A percentile compares a stretch with the other conserved stretches of the same genome.
These are phyloP conservation scores for Caenorhabditis macrosperma DNA, from an alignment of 2,888 invertebrate species.

Conservation along the genomic window DNA sequence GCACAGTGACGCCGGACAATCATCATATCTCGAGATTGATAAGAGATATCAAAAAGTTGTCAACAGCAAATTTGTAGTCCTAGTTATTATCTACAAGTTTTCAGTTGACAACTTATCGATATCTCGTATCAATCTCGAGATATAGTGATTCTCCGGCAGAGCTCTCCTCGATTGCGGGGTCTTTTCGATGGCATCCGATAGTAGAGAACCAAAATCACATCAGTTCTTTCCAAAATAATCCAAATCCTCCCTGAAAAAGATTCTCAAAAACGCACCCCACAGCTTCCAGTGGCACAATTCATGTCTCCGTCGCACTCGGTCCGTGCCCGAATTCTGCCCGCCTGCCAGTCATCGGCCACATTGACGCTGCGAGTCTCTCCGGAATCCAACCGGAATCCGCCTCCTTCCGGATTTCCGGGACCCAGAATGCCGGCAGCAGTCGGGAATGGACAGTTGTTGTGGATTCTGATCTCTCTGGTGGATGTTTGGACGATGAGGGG, in stretches of 20 bases:
- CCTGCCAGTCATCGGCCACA: conserved; percentile 67
- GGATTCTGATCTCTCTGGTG: conserved; percentile 47
- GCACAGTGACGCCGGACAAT: no score
- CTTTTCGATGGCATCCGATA: no score
- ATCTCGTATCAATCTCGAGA: no score
- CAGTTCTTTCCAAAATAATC: no score
- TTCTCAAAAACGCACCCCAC: conserved; percentile 32
- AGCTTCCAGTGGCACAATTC: conserved; percentile 71
- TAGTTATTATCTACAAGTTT: no score
- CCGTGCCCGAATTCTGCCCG: conserved; percentile 70
- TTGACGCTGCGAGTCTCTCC: conserved; percentile 44
- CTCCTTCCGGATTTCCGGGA: conserved; percentile 40
- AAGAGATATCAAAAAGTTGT: no score
- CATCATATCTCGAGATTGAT: no score
- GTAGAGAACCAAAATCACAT: no score
- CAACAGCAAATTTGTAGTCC: no score
- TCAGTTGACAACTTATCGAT: no score
- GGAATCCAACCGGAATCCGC: conserved; percentile 67
- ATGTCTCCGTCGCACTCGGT: conserved; percentile 68
- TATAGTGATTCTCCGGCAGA: no score
- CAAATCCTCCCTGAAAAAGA: background rate
- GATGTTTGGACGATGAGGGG: background rate
- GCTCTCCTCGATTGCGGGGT: no score
- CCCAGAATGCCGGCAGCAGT: conserved; percentile 73
- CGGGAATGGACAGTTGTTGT: conserved; percentile 71